Base-by-base conservation (phyloP, 2,888 invertebrate genomes). In the Miltochrista miniata region DNA sequence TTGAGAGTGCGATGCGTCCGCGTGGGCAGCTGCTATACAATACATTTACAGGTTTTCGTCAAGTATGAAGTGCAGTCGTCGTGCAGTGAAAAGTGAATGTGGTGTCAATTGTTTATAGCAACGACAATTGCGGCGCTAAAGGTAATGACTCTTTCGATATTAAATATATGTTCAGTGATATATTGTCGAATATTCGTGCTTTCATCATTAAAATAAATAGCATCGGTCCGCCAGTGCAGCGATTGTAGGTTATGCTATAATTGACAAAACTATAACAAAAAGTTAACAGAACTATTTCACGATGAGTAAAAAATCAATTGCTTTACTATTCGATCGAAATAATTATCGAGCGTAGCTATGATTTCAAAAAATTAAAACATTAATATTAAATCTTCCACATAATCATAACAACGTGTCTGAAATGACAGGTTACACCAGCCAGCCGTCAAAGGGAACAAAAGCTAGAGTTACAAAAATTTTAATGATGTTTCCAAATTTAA, bases 141-240 rank as follows among this genome's bases (percentile, higher is more conserved):
- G 52, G 54, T 56, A 57, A 62, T 57, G 50, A 57, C 56, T 59
- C 58, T 60, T 58, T 58, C 54, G 54, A 60, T 56, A 57, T 58
- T 59, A 56, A 55, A 12, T 57, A 62, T 56, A 56, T 59, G 14
- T 58, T 62, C 46, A 58, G 56, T 56, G 58, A 59, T 53, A 57
- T 57, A 62, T 55, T 55, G 59, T 59, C 59, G 54, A 24, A 24
- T 24, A 24, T 24, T 24, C 18, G 18, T 24, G 18, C 59, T 54
- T 52, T 52, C 44, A 54, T 59, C 51, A 51, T 52, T 61, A 56
- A 59, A 56, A 59, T 56, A 13, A 59, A 54, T 52, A 54, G 56
- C 54, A 55, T 55, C 48, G 50, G 53, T 56, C 55, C 50, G 48
- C 53, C 46, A 56, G 48, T 46, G 48, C 48, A 59, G 48, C 48